These are phyloP conservation scores for Sebastes steindachneri DNA, from an alignment of 2,797 vertebrate species.

Conservation along the genomic window DNA sequence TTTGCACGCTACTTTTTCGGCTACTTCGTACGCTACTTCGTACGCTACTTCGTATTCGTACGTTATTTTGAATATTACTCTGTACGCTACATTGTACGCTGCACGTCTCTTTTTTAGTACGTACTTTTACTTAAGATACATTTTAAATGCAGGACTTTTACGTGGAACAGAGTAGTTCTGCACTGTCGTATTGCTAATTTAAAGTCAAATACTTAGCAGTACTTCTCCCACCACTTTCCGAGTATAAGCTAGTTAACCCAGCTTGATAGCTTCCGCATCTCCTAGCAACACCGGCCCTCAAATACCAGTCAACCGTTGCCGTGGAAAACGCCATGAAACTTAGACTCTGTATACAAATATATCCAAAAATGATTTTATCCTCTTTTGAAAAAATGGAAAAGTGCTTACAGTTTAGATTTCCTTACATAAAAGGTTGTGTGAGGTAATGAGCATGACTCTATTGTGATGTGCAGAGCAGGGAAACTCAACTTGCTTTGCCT, in stretches of 20 bases:
- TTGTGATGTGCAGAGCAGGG: neutral
- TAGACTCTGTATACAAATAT: neutral
- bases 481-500: neutral
- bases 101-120: no score
- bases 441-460: neutral
- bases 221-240: neutral
- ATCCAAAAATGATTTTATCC: neutral
- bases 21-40: no score
- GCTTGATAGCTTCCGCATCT: neutral
- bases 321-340: neutral
- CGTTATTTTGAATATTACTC: no score
- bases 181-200: no score
- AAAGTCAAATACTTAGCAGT: neutral
- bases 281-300: neutral
- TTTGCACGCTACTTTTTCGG: neutral
- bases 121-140: neutral
- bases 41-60: no score
- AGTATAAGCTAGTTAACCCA: neutral
- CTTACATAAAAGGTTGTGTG: neutral
- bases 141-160: neutral
- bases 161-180: neutral
- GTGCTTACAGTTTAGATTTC: neutral
- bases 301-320: neutral
- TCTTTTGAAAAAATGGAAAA: neutral
- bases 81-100: no score